phyloP scores from a whole-genome alignment of 1,140 invertebrate species.

The Penaeus chinensis region DNA sequence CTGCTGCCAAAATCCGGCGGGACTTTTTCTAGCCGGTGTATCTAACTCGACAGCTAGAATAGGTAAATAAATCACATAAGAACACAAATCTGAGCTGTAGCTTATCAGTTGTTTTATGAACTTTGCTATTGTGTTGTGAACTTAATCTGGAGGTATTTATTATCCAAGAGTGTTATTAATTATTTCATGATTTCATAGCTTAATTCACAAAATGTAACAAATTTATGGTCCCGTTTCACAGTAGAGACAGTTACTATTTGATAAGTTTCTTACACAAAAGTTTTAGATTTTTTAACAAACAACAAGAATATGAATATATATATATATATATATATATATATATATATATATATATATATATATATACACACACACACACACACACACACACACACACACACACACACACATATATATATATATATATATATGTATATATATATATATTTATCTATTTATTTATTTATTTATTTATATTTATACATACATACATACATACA shows the following conservation, averaged over 20 bases:
- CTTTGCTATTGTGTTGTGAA: too few relatives aligned
- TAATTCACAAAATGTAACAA: background rate
- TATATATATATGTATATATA: constrained; percentile 19
- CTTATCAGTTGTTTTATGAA: too few relatives aligned
- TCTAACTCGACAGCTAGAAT: too few relatives aligned
- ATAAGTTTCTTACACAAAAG: background rate
- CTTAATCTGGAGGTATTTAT: too few relatives aligned
- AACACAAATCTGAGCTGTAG: too few relatives aligned
- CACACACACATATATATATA: constrained; percentile 7
- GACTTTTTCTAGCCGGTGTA: too few relatives aligned
- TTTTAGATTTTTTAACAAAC: background rate
- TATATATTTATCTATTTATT: constrained; percentile 5
- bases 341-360: constrained; percentile 21
- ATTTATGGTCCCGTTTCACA: background rate
- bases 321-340: constrained; percentile 26
- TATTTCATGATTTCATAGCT: too few relatives aligned
- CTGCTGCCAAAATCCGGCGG: too few relatives aligned
- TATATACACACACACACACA: background rate
- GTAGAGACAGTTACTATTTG: background rate
- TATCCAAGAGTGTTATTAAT: too few relatives aligned
- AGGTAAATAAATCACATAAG: too few relatives aligned
- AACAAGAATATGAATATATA: background rate
- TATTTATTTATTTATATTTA: background rate
- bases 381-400: background rate
- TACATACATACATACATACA: background rate